These are phyloP conservation scores for Notarius lentiginosus DNA, from an alignment of 2,113 vertebrate species.

Conservation along the genomic window DNA sequence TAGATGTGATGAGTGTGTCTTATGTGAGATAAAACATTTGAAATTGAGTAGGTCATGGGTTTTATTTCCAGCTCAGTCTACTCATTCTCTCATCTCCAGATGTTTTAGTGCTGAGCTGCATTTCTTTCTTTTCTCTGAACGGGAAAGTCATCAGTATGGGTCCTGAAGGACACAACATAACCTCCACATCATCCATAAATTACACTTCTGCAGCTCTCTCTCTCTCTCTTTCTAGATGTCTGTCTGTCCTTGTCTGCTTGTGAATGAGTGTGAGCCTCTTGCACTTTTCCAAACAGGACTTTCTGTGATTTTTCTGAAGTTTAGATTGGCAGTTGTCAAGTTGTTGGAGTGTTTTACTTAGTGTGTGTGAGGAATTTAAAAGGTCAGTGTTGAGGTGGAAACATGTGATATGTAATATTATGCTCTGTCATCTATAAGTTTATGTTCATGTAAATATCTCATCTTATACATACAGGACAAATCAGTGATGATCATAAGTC, in stretches of 20 bases:
- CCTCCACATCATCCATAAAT: conserved; percentile 6
- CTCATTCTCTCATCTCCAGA: not conserved
- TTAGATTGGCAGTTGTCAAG: not conserved
- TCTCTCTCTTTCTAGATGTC: not conserved
- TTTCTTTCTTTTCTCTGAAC: conserved; percentile 1
- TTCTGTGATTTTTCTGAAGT: not conserved
- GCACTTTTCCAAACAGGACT: not conserved
- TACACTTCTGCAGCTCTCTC: not conserved
- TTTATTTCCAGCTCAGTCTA: conserved; percentile 3
- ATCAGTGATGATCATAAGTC: not conserved
- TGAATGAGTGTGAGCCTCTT: not conserved
- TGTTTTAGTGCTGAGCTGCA: not conserved
- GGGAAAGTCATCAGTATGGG: not conserved
- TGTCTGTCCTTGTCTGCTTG: not conserved
- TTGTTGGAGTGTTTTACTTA: not conserved
- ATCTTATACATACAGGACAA: not conserved
- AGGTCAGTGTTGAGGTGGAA: not conserved
- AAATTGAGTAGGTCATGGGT: not conserved
- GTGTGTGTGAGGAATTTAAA: not conserved
- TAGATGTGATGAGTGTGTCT: not conserved
- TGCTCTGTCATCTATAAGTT: not conserved
- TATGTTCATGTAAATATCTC: not conserved
- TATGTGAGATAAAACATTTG: not conserved
- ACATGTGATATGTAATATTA: not conserved
- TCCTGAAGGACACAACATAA: not conserved